phyloP scores from a whole-genome alignment of 2,113 vertebrate genomes.

The Smithornis capensis region DNA sequence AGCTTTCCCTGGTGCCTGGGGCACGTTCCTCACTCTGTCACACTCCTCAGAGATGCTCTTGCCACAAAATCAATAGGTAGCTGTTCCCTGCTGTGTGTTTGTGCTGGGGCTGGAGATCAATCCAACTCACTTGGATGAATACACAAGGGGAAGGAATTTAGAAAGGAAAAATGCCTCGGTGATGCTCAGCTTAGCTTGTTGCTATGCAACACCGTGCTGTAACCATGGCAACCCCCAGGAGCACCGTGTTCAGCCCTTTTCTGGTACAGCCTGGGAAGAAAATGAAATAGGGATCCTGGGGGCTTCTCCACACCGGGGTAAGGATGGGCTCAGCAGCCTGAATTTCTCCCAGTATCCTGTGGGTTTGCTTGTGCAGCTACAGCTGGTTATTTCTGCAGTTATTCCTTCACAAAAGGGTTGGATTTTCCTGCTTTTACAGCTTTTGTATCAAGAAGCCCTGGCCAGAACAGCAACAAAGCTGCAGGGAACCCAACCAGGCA shows the following conservation, averaged over 20 bases:
- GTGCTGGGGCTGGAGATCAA: conserved; percentile 29
- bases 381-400: neutral
- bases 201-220: conserved; percentile 70
- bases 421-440: neutral
- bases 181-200: conserved; percentile 66
- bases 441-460: neutral
- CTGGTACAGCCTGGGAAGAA: neutral
- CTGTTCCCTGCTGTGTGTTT: conserved; percentile 26
- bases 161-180: conserved; percentile 16
- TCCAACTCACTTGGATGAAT: conserved; percentile 43
- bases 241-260: neutral
- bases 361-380: neutral
- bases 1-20: neutral
- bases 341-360: neutral
- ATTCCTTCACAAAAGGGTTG: neutral
- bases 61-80: neutral
- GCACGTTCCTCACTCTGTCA: neutral
- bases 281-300: neutral
- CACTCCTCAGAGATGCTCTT: neutral
- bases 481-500: neutral
- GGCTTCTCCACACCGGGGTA: neutral
- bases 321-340: neutral
- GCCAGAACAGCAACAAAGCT: neutral
- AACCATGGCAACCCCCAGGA: conserved; percentile 65
- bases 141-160: neutral